phyloP scores from a whole-genome alignment of 1,140 invertebrate species.

The Metopolophium dirhodum region DNA sequence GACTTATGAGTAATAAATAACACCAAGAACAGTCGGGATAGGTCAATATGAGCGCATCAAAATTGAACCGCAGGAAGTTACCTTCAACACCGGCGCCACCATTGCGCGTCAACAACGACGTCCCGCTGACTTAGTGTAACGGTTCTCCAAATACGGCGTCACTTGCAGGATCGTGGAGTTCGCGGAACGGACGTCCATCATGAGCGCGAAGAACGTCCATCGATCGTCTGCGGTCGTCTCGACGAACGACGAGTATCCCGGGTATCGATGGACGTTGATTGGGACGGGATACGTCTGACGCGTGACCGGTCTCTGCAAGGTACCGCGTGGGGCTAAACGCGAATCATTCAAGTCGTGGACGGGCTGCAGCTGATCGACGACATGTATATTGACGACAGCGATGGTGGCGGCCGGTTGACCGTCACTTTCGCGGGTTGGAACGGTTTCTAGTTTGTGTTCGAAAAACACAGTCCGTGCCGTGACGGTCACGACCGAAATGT shows the following conservation, averaged over 20 bases:
- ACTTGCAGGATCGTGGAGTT: not conserved
- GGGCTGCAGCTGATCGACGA: no score
- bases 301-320: slow-evolving; percentile 57
- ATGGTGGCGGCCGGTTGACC: not conserved
- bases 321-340: not conserved
- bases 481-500: no score
- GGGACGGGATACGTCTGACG: slow-evolving; percentile 58
- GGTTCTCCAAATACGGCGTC: slow-evolving; percentile 30
- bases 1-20: no score
- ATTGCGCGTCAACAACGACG: not conserved
- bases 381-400: no score
- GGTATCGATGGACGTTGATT: not conserved
- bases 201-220: not conserved
- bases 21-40: no score
- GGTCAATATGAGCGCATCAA: not conserved
- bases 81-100: not conserved
- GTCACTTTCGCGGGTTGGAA: not conserved
- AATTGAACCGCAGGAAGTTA: not conserved
- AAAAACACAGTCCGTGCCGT: not conserved
- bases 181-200: slow-evolving; percentile 56
- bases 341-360: no score
- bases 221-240: not conserved
- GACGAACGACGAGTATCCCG: not conserved
- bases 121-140: not conserved
- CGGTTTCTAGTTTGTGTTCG: not conserved